Evolutionary conservation across 2,797 vertebrate genomes (phyloP).

Genomic region (Rhinichthys osculus): DNA sequence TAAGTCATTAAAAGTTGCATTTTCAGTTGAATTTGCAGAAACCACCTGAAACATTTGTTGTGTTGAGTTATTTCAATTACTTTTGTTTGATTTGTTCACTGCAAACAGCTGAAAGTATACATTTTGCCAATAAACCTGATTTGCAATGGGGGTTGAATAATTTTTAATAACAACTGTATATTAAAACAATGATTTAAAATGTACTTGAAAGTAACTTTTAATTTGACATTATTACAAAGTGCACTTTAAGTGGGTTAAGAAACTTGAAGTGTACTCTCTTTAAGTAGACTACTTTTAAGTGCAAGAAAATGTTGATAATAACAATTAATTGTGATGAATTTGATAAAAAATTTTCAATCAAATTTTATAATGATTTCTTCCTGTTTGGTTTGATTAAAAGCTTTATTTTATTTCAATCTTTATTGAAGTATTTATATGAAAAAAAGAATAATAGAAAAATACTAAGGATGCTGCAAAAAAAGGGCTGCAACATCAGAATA

Average conservation of each 20-base stretch:
- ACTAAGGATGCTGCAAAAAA: background rate
- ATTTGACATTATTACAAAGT: background rate
- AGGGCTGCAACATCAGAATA: background rate
- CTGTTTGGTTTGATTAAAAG: background rate
- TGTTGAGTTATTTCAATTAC: no score
- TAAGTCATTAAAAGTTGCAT: no score
- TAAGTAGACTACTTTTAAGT: background rate
- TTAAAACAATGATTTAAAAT: background rate
- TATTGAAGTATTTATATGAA: background rate
- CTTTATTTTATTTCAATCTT: background rate
- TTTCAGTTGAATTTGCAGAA: no score
- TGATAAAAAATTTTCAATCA: background rate
- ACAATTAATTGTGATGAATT: background rate
- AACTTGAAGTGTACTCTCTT: background rate
- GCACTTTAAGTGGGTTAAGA: background rate
- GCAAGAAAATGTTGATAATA: background rate
- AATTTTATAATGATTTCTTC: background rate
- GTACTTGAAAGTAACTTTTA: background rate
- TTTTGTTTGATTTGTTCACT: no score
- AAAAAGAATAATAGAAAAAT: background rate
- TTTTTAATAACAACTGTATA: no score
- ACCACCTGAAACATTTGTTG: no score
- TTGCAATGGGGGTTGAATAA: no score
- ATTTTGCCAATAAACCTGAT: no score
- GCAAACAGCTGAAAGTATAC: no score